Conservation (phyloP, 2,888 invertebrate species). For the Andrena minutula region DNA sequence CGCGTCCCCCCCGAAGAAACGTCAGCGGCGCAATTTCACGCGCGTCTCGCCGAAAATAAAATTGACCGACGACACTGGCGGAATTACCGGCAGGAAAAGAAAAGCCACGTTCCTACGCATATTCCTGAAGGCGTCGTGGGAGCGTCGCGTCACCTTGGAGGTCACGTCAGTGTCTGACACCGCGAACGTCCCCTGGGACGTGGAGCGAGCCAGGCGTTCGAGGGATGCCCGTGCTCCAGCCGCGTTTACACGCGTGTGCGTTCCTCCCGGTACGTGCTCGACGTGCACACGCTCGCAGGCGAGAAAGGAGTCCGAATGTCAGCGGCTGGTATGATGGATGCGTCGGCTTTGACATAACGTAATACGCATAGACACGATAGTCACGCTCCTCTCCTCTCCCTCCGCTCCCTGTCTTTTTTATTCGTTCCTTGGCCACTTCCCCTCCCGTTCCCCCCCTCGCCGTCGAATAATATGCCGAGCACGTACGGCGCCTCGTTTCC, state of each 20-base stretch:
- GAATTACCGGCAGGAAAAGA: constrained; percentile 50
- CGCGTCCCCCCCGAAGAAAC: background rate
- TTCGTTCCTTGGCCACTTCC: constrained; percentile 16
- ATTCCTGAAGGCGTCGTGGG: constrained; percentile 60
- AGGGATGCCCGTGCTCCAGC: constrained; percentile 52
- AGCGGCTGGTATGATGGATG: constrained; percentile 78
- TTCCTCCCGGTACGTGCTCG: background rate
- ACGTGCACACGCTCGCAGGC: constrained; percentile 13
- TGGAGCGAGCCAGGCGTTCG: constrained; percentile 54
- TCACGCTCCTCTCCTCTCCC: constrained; percentile 38
- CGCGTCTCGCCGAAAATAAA: constrained; percentile 2
- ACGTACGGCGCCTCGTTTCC: constrained; percentile 56
- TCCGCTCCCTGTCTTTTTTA: background rate
- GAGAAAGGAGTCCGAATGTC: constrained; percentile 60
- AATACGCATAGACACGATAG: constrained; percentile 73
- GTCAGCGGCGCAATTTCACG: background rate
- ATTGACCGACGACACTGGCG: constrained; percentile 31
- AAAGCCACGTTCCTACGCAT: constrained; percentile 47
- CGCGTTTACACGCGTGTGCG: constrained; percentile 23
- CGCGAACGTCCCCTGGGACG: constrained; percentile 70
- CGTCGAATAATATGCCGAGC: constrained; percentile 51
- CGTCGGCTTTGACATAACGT: constrained; percentile 79
- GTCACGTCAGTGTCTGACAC: constrained; percentile 72
- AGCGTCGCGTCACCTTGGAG: constrained; percentile 64
- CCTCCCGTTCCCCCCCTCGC: background rate